Evolutionary conservation across 2,113 vertebrate species (phyloP).

Genomic region (Eretmochelys imbricata): DNA sequence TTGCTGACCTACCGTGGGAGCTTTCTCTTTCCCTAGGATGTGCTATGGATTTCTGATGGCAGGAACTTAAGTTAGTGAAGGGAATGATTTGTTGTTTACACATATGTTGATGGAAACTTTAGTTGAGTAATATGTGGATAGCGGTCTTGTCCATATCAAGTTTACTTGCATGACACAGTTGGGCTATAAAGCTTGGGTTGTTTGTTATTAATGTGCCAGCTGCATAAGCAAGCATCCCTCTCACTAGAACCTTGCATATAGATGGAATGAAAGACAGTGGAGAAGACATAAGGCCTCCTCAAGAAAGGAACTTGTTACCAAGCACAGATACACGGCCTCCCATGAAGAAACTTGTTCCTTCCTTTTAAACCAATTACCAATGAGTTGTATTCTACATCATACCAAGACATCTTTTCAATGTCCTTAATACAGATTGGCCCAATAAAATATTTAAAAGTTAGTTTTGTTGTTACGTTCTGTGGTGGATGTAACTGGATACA

Average conservation of each 20-base stretch:
- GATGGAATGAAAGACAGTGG: background rate
- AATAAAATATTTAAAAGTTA: background rate
- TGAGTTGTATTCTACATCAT: background rate
- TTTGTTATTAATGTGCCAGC: background rate
- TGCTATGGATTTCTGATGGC: background rate
- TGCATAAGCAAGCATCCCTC: too few relatives aligned
- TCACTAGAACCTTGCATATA: background rate
- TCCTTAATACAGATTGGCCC: background rate
- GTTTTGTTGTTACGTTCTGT: background rate
- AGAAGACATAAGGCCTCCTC: background rate
- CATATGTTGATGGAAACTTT: background rate
- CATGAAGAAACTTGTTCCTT: background rate
- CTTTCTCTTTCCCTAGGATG: background rate
- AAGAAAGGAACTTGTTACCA: background rate
- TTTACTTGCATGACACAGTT: background rate
- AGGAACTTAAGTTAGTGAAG: background rate
- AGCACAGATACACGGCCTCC: background rate
- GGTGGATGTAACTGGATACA: background rate
- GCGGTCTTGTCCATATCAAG: background rate
- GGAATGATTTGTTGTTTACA: background rate
- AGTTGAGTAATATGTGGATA: background rate
- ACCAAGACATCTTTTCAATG: background rate
- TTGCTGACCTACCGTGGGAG: background rate
- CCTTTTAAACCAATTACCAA: background rate
- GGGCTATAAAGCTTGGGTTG: background rate